These are phyloP conservation scores for Tryphoninae sp. DNA, from an alignment of 2,888 invertebrate genomes.

Conservation along the genomic window DNA sequence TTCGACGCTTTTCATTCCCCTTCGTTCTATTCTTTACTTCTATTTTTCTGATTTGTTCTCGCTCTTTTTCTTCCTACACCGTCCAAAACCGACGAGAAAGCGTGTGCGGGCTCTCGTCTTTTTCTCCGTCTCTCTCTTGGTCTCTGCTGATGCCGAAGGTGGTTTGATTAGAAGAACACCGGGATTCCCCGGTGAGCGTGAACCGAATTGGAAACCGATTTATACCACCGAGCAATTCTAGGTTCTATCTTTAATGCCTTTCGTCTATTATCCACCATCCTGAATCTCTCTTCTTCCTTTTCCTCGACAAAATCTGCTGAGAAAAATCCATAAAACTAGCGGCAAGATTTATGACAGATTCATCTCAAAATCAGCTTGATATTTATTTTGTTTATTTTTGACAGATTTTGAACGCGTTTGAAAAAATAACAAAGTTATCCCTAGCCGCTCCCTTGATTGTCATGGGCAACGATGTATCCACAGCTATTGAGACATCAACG, in stretches of 20 bases:
- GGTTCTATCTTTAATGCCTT: constrained; percentile 61
- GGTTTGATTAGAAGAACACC: constrained; percentile 69
- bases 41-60: constrained; percentile 23
- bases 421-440: too few species aligned
- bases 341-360: too few species aligned
- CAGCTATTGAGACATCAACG: neutral
- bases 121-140: constrained; percentile 7
- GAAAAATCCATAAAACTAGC: too few species aligned
- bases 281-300: neutral
- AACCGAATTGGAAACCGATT: constrained; percentile 67
- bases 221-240: constrained; percentile 61
- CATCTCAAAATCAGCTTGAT: too few species aligned
- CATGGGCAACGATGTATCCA: neutral
- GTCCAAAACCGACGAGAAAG: constrained; percentile 58
- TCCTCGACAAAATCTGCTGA: neutral
- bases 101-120: constrained; percentile 55
- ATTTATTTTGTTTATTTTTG: too few species aligned
- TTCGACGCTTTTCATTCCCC: constrained; percentile 32
- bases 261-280: neutral
- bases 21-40: constrained; percentile 7
- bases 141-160: constrained; percentile 55
- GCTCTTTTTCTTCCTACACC: constrained; percentile 17
- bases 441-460: too few species aligned
- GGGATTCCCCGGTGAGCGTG: constrained; percentile 62
- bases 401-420: too few species aligned